A percentile compares a stretch with the other conserved stretches of the same genome.
Conservation (phyloP, 1,140 invertebrate genomes). For the Tachypleus tridentatus region DNA sequence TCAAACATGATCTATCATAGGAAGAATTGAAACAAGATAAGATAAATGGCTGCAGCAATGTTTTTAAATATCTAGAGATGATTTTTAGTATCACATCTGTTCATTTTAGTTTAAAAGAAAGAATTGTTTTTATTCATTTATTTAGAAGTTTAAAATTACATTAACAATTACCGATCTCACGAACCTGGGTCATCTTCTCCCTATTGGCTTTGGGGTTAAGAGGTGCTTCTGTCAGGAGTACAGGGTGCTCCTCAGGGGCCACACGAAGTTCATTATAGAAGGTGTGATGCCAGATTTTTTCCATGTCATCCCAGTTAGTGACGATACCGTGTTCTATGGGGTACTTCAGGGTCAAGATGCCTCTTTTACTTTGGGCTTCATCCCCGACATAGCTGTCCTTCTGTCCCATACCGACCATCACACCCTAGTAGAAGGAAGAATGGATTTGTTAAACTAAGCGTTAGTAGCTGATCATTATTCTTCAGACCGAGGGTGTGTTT, state of each 20-base stretch:
- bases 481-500: no score
- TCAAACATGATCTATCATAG: slow-evolving; percentile 41
- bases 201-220: slow-evolving; percentile 45
- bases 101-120: background rate
- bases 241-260: slow-evolving; percentile 47
- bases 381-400: slow-evolving; percentile 96
- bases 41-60: background rate
- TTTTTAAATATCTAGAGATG: no score
- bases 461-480: no score
- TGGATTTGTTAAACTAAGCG: no score
- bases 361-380: slow-evolving; percentile 92
- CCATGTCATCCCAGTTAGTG: slow-evolving; percentile 96
- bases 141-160: no score
- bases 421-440: slow-evolving; percentile 36
- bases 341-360: slow-evolving; percentile 86
- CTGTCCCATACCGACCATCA: slow-evolving; percentile 98
- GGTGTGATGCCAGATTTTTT: slow-evolving; percentile 93
- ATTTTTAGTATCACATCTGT: no score
- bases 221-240: slow-evolving; percentile 47
- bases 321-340: slow-evolving; percentile 91
- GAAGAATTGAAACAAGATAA: slow-evolving; percentile 5
- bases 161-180: no score
- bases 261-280: slow-evolving; percentile 59
- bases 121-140: slow-evolving; percentile 9
- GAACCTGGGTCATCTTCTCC: slow-evolving; percentile 78